Evolutionary conservation across 2,797 vertebrate genomes (phyloP).

Genomic region (Hemibagrus guttatus): DNA sequence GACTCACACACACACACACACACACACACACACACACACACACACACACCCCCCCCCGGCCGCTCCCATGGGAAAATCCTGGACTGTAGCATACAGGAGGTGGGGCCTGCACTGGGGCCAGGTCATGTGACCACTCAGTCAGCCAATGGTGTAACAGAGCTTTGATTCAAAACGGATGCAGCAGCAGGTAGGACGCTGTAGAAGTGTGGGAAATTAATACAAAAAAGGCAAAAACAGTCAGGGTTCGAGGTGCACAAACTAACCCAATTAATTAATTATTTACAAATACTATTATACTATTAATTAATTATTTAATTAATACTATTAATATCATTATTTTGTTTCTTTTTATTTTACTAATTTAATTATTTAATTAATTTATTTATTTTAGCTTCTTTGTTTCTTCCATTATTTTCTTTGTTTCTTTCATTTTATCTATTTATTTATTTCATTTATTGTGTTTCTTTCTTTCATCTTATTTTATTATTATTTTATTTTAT

Average conservation of each 20-base stretch:
- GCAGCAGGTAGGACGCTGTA: background rate
- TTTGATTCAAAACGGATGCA: background rate
- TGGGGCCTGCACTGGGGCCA: background rate
- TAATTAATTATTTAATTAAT: no score
- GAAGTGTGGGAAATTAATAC: slow-evolving; percentile 2
- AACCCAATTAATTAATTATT: background rate
- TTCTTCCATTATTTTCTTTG: no score
- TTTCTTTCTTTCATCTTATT: no score
- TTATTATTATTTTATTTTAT: no score
- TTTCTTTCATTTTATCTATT: no score
- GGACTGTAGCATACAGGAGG: slow-evolving; percentile 25
- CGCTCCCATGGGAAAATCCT: slow-evolving; percentile 34
- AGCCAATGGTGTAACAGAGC: background rate
- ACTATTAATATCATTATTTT: no score
- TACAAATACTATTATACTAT: no score
- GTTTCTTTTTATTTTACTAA: no score
- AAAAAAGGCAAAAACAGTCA: background rate
- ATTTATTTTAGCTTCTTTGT: no score
- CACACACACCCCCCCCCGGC: background rate
- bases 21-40: slow-evolving; percentile 1
- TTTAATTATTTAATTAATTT: no score
- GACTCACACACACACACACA: background rate
- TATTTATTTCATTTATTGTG: no score
- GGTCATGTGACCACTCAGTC: slow-evolving; percentile 6
- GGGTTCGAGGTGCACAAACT: background rate